Base-by-base conservation (phyloP, 2,797 vertebrate species). In the Pteropus rufus region DNA sequence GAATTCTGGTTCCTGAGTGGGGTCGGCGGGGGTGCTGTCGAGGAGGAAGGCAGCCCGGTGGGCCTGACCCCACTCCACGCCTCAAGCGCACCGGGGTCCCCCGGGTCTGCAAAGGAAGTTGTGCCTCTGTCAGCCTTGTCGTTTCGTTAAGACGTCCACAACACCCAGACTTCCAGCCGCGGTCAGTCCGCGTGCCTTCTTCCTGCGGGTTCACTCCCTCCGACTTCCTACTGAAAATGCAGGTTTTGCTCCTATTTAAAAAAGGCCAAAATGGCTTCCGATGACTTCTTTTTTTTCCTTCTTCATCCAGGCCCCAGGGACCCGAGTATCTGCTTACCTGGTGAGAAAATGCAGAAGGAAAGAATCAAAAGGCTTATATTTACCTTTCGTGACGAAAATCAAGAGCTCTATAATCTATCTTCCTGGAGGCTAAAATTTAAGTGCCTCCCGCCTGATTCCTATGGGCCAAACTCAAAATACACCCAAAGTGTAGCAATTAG, bases 11-110 rank as follows among this genome's bases (percentile, higher is more conserved):
- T 76, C n/a, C 12, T 31, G 2, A 10, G 12, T 1, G 23, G 7
- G 3, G 12, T 26, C 0, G 2, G 12, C 23, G 2, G 41, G 10
- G 10, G n/a, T 3, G 18, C 5, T 65, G 5, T 7, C 31, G 1
- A 3, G 2, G 18, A 1, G 0, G 7, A 11, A 31, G 0, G 1
- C 4, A 8, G 19, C 24, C 58, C 18, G 5, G 18, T 0, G 12
- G 23, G 11, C 16, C 19, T 3, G 2, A 56, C 29, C 5, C n/a
- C 1, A 3, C 4, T 6, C 3, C 0, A 4, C 1, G 4, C 11
- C 18, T 31, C 2, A 1, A 12, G 3, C 24, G 24, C 15, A 1
- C 5, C 2, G 7, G 19, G 39, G 7, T 49, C 52, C 15, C 39
- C 34, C 18, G 39, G 39, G 5, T 21, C 56, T 15, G 36, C 34